A percentile compares a stretch with the other conserved stretches of the same genome.
Evolutionary conservation across 2,797 vertebrate species (phyloP).

Genomic region (Zalophus californianus): DNA sequence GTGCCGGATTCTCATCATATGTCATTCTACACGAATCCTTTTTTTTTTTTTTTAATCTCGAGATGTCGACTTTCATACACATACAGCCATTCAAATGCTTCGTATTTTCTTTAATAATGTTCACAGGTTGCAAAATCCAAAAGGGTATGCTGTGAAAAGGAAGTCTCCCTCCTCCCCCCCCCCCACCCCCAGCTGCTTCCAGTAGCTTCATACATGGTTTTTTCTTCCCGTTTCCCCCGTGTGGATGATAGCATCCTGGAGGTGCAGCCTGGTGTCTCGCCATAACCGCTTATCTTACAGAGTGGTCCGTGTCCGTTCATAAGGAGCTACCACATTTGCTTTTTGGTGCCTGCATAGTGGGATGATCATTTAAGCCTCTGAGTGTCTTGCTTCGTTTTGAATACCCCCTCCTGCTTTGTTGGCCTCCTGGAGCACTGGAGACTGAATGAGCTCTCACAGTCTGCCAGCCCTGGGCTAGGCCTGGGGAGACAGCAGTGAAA

Average conservation of each 20-base stretch:
- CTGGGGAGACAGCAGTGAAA: not conserved
- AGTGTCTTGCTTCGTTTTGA: not conserved
- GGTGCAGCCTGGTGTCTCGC: not conserved
- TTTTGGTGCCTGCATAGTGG: not conserved
- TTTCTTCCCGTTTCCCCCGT: not conserved
- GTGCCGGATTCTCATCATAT: not conserved
- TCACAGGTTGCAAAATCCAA: conserved; percentile 8
- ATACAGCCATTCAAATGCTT: not conserved
- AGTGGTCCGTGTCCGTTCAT: not conserved
- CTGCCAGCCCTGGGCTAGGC: not conserved
- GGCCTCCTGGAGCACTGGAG: rapidly evolving
- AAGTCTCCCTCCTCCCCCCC: not conserved
- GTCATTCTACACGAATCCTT: not conserved
- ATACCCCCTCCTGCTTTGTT: not conserved
- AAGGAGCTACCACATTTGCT: not conserved
- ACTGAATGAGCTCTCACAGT: not conserved
- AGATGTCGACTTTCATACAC: not conserved
- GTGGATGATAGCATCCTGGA: not conserved
- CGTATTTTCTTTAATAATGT: not conserved
- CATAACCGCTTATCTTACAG: not conserved
- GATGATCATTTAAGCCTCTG: not conserved
- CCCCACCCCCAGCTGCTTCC: not conserved
- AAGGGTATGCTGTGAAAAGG: not conserved
- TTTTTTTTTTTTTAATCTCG: not conserved
- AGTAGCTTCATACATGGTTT: not conserved